Conservation (phyloP, 1,140 invertebrate genomes). For the Caerostris darwini region DNA sequence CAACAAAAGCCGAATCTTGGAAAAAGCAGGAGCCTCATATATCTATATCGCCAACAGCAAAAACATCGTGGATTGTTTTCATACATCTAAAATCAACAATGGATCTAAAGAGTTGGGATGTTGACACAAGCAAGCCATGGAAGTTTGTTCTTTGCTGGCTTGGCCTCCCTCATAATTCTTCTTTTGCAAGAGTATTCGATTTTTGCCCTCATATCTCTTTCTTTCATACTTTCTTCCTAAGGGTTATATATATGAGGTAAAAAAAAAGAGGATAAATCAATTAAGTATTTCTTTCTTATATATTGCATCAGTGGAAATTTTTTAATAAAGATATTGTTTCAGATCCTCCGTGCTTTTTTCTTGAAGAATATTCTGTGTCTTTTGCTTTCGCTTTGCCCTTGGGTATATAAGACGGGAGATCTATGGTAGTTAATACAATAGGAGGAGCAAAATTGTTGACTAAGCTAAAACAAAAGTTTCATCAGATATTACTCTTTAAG, state of each 20-base stretch:
- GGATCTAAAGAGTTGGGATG: conserved; percentile 47
- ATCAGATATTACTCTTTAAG: neutral
- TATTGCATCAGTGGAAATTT: conserved; percentile 19
- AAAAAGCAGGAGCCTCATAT: neutral
- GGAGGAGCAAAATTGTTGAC: conserved; percentile 6
- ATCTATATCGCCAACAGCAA: conserved; percentile 16
- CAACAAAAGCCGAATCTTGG: neutral
- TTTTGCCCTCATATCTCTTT: neutral
- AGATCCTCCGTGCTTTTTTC: neutral
- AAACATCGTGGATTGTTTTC: conserved; percentile 63
- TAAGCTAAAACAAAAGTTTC: conserved; percentile 44
- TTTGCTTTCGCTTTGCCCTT: neutral
- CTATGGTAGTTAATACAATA: neutral
- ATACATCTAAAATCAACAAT: conserved; percentile 71
- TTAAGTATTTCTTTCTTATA: conserved; percentile 62
- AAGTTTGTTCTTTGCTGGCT: conserved; percentile 20
- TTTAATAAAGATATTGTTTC: conserved; percentile 58
- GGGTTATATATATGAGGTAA: conserved; percentile 31
- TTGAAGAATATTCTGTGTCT: too few relatives aligned
- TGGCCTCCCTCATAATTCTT: conserved; percentile 32
- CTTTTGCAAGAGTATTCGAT: conserved; percentile 3
- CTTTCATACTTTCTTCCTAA: neutral
- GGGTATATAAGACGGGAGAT: neutral
- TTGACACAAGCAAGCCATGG: conserved; percentile 51
- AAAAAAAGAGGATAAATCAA: conserved; percentile 29